Evolutionary conservation across 37 sponge, comb jelly and placozoan genomes (phyloP).

Genomic region (Dysidea cf. avara): DNA sequence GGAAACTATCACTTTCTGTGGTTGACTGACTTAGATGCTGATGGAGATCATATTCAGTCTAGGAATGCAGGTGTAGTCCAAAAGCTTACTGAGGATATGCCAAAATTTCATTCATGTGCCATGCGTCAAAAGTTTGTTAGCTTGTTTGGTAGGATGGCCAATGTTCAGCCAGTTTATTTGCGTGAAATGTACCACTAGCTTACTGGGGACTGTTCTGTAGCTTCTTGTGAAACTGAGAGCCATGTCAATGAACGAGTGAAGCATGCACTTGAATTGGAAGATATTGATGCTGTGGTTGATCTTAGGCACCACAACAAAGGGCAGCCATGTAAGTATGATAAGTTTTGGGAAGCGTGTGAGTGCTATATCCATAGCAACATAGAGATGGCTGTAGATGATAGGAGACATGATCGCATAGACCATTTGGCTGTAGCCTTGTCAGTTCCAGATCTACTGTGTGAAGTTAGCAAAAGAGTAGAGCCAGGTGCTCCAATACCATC

Average conservation of each 20-base stretch:
- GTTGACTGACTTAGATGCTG: not conserved
- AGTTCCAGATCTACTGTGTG: not conserved
- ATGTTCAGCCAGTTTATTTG: not conserved
- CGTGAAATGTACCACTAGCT: not conserved
- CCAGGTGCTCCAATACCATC: conserved; percentile 13
- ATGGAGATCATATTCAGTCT: not conserved
- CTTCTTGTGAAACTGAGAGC: not conserved
- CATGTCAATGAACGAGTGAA: conserved; percentile 14
- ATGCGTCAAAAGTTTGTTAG: conserved; percentile 7
- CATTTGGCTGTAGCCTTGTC: conserved; percentile 5
- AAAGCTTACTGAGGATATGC: not conserved
- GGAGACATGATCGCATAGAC: conserved; percentile 10
- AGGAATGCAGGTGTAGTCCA: conserved; percentile 3
- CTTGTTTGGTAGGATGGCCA: not conserved
- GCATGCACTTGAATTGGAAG: conserved; percentile 17
- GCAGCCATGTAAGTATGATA: conserved; percentile 1
- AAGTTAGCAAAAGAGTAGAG: conserved; percentile 2
- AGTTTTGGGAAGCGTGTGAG: conserved; percentile 25
- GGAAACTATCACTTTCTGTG: conserved; percentile 6
- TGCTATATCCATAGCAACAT: conserved; percentile 19
- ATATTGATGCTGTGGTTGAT: conserved; percentile 11
- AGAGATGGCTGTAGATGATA: conserved; percentile 30
- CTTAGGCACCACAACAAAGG: conserved; percentile 23
- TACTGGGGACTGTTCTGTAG: conserved; percentile 15
- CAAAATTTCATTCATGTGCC: not conserved